Evolutionary conservation across 2,113 vertebrate species (phyloP).

Genomic region (Edolisoma coerulescens): DNA sequence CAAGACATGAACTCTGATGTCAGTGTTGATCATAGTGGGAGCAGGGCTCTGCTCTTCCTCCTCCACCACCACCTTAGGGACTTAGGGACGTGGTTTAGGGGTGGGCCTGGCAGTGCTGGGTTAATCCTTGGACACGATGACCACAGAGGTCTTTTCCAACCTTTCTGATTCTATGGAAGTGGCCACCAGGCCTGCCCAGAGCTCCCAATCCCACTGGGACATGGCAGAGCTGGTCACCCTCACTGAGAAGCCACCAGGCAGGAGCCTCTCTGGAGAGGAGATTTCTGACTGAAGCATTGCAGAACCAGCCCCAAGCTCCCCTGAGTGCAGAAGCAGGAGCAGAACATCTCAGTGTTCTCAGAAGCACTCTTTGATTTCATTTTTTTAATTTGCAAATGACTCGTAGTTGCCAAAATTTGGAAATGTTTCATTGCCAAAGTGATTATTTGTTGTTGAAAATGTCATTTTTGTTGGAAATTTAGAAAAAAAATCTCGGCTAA

Average conservation of each 20-base stretch:
- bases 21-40: rapidly evolving
- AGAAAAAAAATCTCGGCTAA: not conserved
- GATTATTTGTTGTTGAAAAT: not conserved
- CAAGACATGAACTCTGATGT: rapidly evolving
- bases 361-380: not conserved
- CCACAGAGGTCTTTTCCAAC: not conserved
- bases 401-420: not conserved
- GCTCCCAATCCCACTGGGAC: not conserved
- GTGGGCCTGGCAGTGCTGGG: not conserved
- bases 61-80: not conserved
- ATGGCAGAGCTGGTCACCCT: not conserved
- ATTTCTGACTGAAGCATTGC: not conserved
- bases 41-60: not conserved
- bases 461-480: not conserved
- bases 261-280: not conserved
- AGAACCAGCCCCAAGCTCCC: not conserved
- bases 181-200: not conserved
- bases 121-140: not conserved
- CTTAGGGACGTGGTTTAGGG: not conserved
- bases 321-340: not conserved
- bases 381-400: not conserved
- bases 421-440: not conserved
- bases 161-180: not conserved
- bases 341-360: not conserved
- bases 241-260: not conserved